These are phyloP conservation scores for Brachyrhaphis roseni DNA, from an alignment of 2,797 vertebrate species.

Conservation along the genomic window DNA sequence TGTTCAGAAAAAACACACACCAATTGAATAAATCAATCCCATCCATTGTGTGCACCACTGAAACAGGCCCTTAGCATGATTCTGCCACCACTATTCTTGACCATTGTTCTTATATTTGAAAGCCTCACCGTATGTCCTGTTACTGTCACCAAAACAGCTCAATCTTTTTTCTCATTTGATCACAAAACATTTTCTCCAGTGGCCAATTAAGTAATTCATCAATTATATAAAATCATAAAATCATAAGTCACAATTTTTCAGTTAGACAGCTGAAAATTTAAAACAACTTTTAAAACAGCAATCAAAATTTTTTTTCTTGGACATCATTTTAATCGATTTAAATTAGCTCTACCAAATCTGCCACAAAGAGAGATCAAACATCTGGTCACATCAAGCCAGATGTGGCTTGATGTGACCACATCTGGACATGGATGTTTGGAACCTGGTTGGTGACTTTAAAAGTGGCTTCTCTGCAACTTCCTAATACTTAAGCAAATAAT, in stretches of 20 bases:
- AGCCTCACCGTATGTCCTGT: background rate
- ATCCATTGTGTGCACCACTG: background rate
- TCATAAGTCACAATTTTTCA: background rate
- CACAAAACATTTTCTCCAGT: background rate
- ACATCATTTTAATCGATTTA: too few species aligned
- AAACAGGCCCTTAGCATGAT: background rate
- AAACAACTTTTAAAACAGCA: too few species aligned
- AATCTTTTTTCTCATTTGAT: background rate
- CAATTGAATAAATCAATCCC: background rate
- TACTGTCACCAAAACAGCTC: background rate
- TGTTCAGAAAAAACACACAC: too few species aligned
- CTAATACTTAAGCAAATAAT: background rate
- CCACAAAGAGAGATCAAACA: background rate
- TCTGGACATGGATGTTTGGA: too few species aligned
- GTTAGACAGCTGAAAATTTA: background rate
- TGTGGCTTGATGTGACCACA: too few species aligned
- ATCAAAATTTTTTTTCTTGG: too few species aligned
- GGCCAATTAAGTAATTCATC: background rate
- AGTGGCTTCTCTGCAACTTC: background rate
- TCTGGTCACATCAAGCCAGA: too few species aligned
- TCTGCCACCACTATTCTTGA: too few species aligned
- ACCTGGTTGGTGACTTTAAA: background rate
- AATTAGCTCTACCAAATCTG: background rate
- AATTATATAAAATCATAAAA: background rate
- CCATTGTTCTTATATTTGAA: background rate